Base-by-base conservation (phyloP, 2,797 vertebrate species). In the Sphenopsis melanotis region DNA sequence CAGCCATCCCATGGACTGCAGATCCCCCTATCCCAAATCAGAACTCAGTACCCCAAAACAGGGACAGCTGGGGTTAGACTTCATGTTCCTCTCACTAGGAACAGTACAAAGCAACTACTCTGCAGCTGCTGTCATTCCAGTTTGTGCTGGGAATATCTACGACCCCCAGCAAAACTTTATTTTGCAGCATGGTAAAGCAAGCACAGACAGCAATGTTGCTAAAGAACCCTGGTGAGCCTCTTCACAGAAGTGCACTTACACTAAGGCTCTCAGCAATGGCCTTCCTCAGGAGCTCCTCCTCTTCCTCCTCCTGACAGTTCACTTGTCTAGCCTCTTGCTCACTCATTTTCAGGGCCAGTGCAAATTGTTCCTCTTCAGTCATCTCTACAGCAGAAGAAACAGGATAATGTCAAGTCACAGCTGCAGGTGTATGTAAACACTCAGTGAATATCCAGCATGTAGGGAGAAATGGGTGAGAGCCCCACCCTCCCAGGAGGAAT, bases 351-450 rank as follows among this genome's bases (percentile, higher is more conserved):
- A 99, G 94, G 53, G 99, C 99, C 97, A 99, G 91, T 63, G 98
- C 98, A 98, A 99, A 97, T 97, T 99, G 99, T 94, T 99, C 98
- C 65, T 99, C 99, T 98, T 99, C 99, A 10, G 98, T 99, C 99
- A 99, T 99, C 76, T 98, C 99, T 99, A 94, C 66, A 71, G 65
- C 37, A 94, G 41, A 90, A 78, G 71, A 84, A 91, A 90, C 23
- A 90, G 15, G 36, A 55, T 63, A 79, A 88, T 1, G 15, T 79
- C 69, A 96, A 90, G 42, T 68, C 77, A 70, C 77, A 90, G 83
- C 47, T 87, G 79, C 46, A 77, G 42, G 30, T 68, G 41, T 39
- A 71, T 11, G 20, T n/a, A 69, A 88, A 83, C 47, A 84, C 21
- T 29, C 50, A 56, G 16, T 5, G 1, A 18, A 59, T 12, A 88